These are phyloP conservation scores for Hybos culiciformis DNA, from an alignment of 2,888 invertebrate genomes.

Conservation along the genomic window DNA sequence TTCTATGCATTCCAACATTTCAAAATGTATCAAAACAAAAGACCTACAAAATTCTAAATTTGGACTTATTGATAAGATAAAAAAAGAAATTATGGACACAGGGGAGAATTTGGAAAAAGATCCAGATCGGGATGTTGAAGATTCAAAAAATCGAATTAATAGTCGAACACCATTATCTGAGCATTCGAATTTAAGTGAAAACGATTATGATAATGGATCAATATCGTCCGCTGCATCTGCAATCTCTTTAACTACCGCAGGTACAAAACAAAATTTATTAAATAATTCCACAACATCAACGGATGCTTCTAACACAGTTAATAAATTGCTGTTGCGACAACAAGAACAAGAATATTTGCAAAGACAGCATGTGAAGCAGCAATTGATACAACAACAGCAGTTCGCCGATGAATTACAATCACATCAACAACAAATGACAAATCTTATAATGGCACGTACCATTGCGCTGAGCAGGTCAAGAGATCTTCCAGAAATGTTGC, in stretches of 20 bases:
- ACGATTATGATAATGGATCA: constrained; percentile 7
- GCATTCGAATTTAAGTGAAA: constrained; percentile 6
- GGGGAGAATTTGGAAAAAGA: neutral
- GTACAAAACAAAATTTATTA: constrained; percentile 26
- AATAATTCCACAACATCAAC: constrained; percentile 27
- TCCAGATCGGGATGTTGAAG: no score
- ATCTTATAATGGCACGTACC: constrained; percentile 35
- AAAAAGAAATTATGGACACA: neutral
- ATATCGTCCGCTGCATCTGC: constrained; percentile 8
- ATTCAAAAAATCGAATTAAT: no score
- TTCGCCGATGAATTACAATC: constrained; percentile 28
- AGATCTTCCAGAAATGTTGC: constrained; percentile 31
- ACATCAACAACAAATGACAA: constrained; percentile 32
- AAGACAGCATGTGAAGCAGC: constrained; percentile 18
- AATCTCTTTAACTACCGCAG: constrained; percentile 29
- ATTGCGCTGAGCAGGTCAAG: constrained; percentile 30
- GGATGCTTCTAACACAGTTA: constrained; percentile 28
- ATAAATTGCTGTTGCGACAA: constrained; percentile 13
- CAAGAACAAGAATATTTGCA: constrained; percentile 16
- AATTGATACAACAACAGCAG: constrained; percentile 25
- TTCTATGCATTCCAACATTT: no score
- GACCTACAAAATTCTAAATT: neutral
- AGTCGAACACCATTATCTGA: neutral
- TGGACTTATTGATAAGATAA: constrained; percentile 1
- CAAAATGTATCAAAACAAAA: no score